Evolutionary conservation across 2,113 vertebrate species (phyloP), one percentile per base, ranked within the genome.

Genomic region (Python bivittatus): DNA sequence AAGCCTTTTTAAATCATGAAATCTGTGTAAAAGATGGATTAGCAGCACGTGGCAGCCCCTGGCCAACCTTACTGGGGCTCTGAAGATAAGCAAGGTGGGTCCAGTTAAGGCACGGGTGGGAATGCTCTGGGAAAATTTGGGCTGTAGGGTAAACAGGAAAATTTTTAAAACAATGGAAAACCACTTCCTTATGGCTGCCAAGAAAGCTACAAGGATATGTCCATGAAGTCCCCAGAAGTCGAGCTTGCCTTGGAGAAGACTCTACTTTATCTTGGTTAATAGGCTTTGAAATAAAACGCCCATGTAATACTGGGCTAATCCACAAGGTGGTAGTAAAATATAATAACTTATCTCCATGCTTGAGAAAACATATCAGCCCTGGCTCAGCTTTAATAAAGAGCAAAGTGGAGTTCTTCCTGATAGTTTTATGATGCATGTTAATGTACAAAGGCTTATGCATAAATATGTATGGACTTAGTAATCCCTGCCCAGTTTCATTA

Each of bases 241-340:
- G 2, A 72, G 33, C 5, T 72, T 5, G n/a, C 68, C n/a, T 72
- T 33, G n/a, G 6, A 79, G n/a, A 38, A 79, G 68, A 72, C 68
- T 29, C 8, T 48, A 48, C 48, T 48, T 87, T 56, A 88, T 52
- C 29, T 84, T 90, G 79, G 89, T 48, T 72, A 42, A 38, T 0
- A 7, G 0, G 33, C 33, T 17, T 90, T 92, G 22, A 91, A 85
- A 91, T 91, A 92, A 53, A 92, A 93, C 95, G 72, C 90, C 90
- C 88, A 0, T 97, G 98, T 97, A 97, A 97, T 98, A 96, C 97
- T 96, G 90, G 56, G 94, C 1, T 88, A 89, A 95, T 92, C 98
- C 98, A 98, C 98, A 97, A n/a, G 98, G 97, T 98, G 98, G 98
- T 96, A 98, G 97, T 97, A 97, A 93, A 98, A 97, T 97, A 97